These are phyloP conservation scores for Pseudomyrmex sp. DNA, from an alignment of 1,140 invertebrate species.

Conservation along the genomic window DNA sequence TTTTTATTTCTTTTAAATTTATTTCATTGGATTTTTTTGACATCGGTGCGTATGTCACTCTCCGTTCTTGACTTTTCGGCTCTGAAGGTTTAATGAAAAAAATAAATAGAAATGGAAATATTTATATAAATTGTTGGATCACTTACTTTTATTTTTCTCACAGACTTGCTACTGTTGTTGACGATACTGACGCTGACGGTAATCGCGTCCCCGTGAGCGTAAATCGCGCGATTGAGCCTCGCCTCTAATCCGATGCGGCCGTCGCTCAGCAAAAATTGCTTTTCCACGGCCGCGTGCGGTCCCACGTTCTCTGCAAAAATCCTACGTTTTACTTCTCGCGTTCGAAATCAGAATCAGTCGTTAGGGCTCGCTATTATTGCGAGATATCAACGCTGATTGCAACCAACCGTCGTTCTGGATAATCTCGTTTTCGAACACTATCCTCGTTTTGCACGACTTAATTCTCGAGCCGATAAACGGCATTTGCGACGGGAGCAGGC, in stretches of 20 bases:
- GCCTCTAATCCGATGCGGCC: constrained; percentile 93
- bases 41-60: too few species aligned
- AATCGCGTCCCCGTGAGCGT: constrained; percentile 96
- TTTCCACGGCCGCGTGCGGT: constrained; percentile 86
- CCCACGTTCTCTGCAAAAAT: constrained; percentile 73
- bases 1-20: too few species aligned
- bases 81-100: too few species aligned
- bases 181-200: constrained; percentile 94
- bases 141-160: constrained; percentile 95
- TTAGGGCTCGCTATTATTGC: too few species aligned
- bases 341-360: too few species aligned
- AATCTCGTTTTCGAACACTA: constrained; percentile 72
- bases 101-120: background rate
- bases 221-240: constrained; percentile 96
- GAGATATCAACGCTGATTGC: background rate
- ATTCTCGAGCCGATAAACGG: constrained; percentile 38
- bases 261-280: constrained; percentile 88
- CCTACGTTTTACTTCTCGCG: background rate
- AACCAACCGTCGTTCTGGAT: constrained; percentile 73
- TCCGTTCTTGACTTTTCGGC: too few species aligned
- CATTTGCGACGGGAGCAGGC: constrained; percentile 69
- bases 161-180: constrained; percentile 98
- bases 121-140: background rate
- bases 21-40: too few species aligned
- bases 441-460: constrained; percentile 64